These are phyloP conservation scores for Hetaerina americana DNA, from an alignment of 1,140 invertebrate species.

Conservation along the genomic window DNA sequence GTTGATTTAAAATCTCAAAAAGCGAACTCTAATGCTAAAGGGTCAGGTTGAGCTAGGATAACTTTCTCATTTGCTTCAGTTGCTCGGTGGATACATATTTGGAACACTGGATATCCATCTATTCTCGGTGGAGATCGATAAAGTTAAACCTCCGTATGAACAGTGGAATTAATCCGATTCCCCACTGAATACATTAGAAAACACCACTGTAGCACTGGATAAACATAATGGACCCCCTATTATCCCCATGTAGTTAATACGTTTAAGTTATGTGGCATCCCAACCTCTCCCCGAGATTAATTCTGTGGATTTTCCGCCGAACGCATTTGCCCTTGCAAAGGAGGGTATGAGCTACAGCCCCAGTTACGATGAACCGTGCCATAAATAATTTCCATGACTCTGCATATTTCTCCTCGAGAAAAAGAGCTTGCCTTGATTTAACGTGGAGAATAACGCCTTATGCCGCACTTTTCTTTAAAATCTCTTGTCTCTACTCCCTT, in stretches of 20 bases:
- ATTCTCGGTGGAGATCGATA: too few relatives aligned
- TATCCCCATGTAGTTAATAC: not conserved
- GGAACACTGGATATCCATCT: too few relatives aligned
- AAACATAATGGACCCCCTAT: not conserved
- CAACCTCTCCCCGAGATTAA: not conserved
- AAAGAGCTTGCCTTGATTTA: not conserved
- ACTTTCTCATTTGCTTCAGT: too few relatives aligned
- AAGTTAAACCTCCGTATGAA: too few relatives aligned
- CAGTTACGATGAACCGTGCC: not conserved
- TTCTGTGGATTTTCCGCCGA: not conserved
- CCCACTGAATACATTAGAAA: too few relatives aligned
- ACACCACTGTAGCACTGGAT: not conserved
- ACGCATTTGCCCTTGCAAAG: not conserved
- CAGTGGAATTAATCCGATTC: too few relatives aligned
- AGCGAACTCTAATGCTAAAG: too few relatives aligned
- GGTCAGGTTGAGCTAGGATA: too few relatives aligned
- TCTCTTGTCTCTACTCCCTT: not conserved
- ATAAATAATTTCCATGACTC: not conserved
- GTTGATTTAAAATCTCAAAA: too few relatives aligned
- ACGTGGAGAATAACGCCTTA: not conserved
- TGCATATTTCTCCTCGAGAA: not conserved
- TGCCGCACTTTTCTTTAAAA: not conserved
- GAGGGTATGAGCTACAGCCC: not conserved
- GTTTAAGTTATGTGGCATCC: not conserved
- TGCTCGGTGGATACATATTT: too few relatives aligned